These are phyloP conservation scores for Myrmecophaga tridactyla DNA, from an alignment of 2,113 vertebrate genomes.

Conservation along the genomic window DNA sequence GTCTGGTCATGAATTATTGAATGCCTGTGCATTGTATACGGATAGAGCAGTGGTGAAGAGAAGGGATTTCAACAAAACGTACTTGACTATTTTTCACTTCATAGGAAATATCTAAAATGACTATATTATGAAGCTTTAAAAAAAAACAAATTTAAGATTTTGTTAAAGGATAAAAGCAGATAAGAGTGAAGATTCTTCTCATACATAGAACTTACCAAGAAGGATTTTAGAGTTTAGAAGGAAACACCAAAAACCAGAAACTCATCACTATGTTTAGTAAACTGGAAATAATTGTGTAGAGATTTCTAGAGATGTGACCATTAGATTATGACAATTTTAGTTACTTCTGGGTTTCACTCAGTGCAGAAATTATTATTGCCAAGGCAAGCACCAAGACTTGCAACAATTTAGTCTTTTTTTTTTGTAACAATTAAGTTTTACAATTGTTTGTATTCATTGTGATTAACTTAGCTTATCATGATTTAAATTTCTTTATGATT, in stretches of 20 bases:
- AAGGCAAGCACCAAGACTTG: neutral
- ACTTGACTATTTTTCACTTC: slow-evolving; percentile 10
- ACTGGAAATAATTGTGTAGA: neutral
- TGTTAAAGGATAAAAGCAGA: neutral
- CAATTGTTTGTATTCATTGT: neutral
- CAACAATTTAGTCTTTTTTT: neutral
- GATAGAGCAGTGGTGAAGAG: neutral
- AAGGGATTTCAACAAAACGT: neutral
- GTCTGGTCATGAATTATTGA: slow-evolving; percentile 4
- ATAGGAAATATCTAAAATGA: slow-evolving; percentile 27
- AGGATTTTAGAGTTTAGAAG: neutral
- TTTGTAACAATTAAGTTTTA: neutral
- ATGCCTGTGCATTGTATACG: neutral
- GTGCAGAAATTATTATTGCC: neutral
- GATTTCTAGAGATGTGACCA: neutral
- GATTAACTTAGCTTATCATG: neutral
- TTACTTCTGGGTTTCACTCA: neutral
- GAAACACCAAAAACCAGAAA: neutral
- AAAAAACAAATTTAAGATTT: neutral
- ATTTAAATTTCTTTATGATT: neutral
- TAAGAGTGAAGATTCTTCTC: neutral
- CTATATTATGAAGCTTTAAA: neutral
- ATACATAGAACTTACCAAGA: neutral
- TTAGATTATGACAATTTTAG: neutral
- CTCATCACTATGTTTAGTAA: neutral